Evolutionary conservation across 2,113 vertebrate species (phyloP), one percentile per base, ranked within the genome.

Genomic region (Anolis sagrei): DNA sequence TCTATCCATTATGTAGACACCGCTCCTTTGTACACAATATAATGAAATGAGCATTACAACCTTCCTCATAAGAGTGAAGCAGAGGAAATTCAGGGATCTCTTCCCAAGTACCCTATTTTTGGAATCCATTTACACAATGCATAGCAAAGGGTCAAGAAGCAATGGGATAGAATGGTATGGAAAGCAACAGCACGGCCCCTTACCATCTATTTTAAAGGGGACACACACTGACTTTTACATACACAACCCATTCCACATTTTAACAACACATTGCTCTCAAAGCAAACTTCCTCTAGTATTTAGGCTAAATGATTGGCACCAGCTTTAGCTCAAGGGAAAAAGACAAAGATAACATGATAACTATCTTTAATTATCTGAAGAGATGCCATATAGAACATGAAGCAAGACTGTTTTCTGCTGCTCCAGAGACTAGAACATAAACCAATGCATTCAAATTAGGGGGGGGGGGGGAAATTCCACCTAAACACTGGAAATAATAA

Each of bases 1-100:
- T n/a, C 54, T 84, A 39, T 4, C 18, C 32, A 69, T 84, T 84
- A 78, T 39, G 36, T 62, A 84, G 23, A 84, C 25, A 54, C 44
- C 27, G 32, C 29, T 77, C 44, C 62, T 36, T 54, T 84, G 76
- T 70, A 39, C 49, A 69, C 32, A 1, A 62, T 75, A 62, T 36
- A 36, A 84, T 77, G 74, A 77, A 84, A 9, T 72, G 16, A 70
- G 32, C 34, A 58, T 18, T 27, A 51, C 51, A 51, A 54, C 36
- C 66, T 72, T 79, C 66, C 75, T 78, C 68, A 34, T 70, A 9
- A 25, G 32, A 78, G 16, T 78, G 51, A 69, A 70, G 9, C 51
- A 58, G 14, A 70, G 18, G 76, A 25, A 72, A 78, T 85, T 25
- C 32, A 70, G 27, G 7, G 29, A 73, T 62, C n/a, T 72, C n/a